Evolutionary conservation across 2,113 vertebrate species (phyloP), one percentile per base, ranked within the genome.

Genomic region (Zosterops pallidus): DNA sequence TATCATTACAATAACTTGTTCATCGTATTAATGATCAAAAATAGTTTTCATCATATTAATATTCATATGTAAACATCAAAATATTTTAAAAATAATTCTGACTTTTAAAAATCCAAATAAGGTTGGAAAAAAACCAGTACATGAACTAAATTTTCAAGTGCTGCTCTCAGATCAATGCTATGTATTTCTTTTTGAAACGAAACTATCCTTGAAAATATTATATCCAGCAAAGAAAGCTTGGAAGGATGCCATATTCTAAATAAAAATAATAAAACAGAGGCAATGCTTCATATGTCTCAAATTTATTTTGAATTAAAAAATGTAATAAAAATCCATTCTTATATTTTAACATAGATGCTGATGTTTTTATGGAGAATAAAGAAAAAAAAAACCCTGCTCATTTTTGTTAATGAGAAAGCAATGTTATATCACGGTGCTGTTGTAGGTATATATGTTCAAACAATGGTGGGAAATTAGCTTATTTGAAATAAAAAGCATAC

Each of bases 361-460:
- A 39, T 42, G 8, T 25, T 88, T 72, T 78, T 49, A 78, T 49
- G 9, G 14, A 29, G 37, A 90, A 87, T 70, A 18, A 86, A 89
- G 39, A 77, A 91, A 69, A 65, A 8, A 39, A 10, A 39, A 39
- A 9, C 37, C 3, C 4, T 74, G 26, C 23, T 85, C 47, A 24
- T 88, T 95, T 94, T 86, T 94, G 47, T 82, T 81, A 90, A 89
- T 80, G 86, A 94, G 41, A 47, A 20, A 72, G n/a, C 55, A 53
- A 64, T 14, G n/a, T 20, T 89, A 86, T 78, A 67, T 69, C n/a
- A 67, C 22, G 57, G 13, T 52, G 46, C 42, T 75, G 23, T 67
- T 62, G 37, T 49, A 74, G 39, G 47, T 23, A 50, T 87, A 18
- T 65, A 63, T 76, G 70, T 84, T 93, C 83, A 92, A 83, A 95